Evolutionary conservation across 2,888 invertebrate genomes (phyloP).

Genomic region (Tenthredo notha): DNA sequence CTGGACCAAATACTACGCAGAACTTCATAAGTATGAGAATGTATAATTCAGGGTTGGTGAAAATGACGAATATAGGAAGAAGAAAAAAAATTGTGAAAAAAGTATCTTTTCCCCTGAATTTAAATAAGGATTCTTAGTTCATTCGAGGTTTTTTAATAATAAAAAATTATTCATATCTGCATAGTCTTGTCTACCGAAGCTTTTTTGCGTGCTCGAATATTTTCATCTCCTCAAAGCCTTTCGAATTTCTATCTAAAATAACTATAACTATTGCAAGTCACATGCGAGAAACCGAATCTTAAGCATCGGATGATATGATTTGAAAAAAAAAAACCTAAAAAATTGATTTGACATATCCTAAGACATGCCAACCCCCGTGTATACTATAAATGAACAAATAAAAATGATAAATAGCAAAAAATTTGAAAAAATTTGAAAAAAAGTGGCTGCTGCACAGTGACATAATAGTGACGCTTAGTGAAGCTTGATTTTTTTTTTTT

Average conservation of each 20-base stretch:
- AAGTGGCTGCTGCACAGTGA: background rate
- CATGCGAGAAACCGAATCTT: background rate
- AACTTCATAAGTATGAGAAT: background rate
- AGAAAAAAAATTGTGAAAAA: background rate
- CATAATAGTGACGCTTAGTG: constrained; percentile 17
- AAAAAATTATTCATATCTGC: background rate
- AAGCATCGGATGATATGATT: background rate
- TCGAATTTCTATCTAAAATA: background rate
- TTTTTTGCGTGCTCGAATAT: background rate
- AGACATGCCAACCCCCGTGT: background rate
- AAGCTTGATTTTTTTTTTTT: too few species aligned
- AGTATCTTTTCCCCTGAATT: background rate
- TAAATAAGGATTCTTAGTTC: background rate
- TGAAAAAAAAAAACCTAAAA: background rate
- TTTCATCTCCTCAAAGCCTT: background rate
- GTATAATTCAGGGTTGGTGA: background rate
- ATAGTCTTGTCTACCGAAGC: background rate
- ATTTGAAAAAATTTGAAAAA: background rate
- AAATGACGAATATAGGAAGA: background rate
- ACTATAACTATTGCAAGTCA: background rate
- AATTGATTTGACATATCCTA: background rate
- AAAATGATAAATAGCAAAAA: background rate
- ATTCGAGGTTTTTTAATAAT: background rate
- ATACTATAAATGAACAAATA: background rate
- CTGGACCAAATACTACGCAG: background rate